Evolutionary conservation across 2,888 invertebrate genomes (phyloP), one percentile per base, ranked within the genome.

Genomic region (Agrotis exclamationis): DNA sequence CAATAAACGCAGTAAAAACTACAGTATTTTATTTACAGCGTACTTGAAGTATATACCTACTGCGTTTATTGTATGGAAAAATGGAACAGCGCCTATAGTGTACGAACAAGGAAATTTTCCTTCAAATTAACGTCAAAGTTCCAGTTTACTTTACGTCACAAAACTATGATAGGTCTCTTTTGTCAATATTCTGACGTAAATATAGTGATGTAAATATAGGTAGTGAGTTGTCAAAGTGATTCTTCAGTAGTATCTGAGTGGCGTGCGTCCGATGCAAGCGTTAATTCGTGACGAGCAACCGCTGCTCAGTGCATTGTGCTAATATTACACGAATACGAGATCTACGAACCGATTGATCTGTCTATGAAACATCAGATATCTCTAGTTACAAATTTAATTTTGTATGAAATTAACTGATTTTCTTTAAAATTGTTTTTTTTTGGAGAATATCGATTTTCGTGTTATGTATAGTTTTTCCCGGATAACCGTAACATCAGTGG

Each of bases 311-410:
- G 53, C 78, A 86, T 88, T 88, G 87, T 77, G 85, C 90, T 89
- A 90, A 91, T 90, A 91, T 90, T 88, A 89, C 88, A 89, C 78
- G 84, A 68, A 68, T 44, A 64, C 69, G 70, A 75, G 70, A 74
- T 64, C 63, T 75, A 79, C 11, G 59, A 71, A 76, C 5, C 7
- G 14, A 54, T 70, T 66, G 72, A 76, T 73, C 28, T 63, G 63
- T 3, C 63, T 7, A 13, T 20, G 39, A 3, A 13, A 54, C 14
- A 20, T 33, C 20, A 1, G 14, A 13, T 50, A 13, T 16, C 4
- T 33, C 18, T 48, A 57, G 9, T n/a, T 28, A 28, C 28, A 28
- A 28, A 28, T 28, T 28, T 28, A 33, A 39, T 14, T 70, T 18
- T 20, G 4, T 24, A 18, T 13, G 24, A 39, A 63, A 20, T 14